Base-by-base conservation (phyloP, 2,888 invertebrate genomes). In the Thalpophila matura region DNA sequence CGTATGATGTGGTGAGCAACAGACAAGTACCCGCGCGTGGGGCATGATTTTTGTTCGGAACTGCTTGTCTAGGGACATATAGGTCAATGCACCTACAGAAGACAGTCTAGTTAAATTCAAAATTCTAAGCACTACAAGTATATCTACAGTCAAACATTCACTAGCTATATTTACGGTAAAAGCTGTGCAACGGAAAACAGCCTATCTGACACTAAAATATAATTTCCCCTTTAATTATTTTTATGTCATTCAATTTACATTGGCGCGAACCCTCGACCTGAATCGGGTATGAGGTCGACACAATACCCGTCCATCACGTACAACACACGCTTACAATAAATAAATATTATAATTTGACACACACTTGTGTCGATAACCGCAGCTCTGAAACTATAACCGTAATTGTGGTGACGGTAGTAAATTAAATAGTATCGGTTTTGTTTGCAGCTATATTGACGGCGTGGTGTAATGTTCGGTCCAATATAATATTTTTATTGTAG, bases 341-440 rank as follows among this genome's bases (percentile, higher is more conserved):
- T 84, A 85, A 86, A 87, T 86, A 86, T 87, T 85, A 85, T 89
- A 88, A 90, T 90, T 89, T 89, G 88, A 86, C 88, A 87, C 88
- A 87, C 85, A 88, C 85, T 86, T 82, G 80, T 82, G 80, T 77
- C 83, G 76, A 84, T 85, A 84, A 74, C 74, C 75, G 74, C 77
- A 82, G 46, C 49, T 64, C 74, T 77, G 68, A 68, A 74, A 80
- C 79, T 69, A 67, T 71, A 77, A 80, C 81, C 74, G 79, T 80
- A 80, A 74, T 68, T 77, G 65, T 79, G 70, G 62, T 74, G 62
- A 75, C 61, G 35, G 55, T 75, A 67, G 69, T 57, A 63, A 71
- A 71, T n/a, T 60, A 65, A 64, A 74, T 50, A 40, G 9, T 18
- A 38, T 70, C 10, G 12, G 58, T 50, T 35, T 50, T 55, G 31